These are phyloP conservation scores for Hippocampus abdominalis DNA, from an alignment of 2,113 vertebrate genomes.

Conservation along the genomic window DNA sequence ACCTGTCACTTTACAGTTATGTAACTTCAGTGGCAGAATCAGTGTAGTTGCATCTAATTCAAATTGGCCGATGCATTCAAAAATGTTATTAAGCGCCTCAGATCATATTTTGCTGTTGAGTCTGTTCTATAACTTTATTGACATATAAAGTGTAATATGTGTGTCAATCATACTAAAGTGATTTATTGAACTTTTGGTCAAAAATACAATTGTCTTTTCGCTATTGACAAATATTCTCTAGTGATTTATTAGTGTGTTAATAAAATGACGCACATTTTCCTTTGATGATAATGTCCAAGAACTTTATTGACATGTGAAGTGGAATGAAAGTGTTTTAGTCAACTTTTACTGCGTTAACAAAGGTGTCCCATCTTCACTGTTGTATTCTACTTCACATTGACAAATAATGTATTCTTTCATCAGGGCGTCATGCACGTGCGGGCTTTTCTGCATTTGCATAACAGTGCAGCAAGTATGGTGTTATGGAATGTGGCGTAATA, in stretches of 20 bases:
- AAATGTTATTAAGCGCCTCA: too few species aligned
- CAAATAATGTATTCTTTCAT: neutral
- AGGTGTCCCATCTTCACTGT: neutral
- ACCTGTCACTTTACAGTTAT: too few species aligned
- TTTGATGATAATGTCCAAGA: neutral
- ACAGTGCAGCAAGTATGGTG: conserved; percentile 7
- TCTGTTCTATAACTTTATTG: neutral
- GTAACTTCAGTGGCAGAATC: too few species aligned
- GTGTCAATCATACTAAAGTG: neutral
- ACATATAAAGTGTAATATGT: neutral
- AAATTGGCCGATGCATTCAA: too few species aligned
- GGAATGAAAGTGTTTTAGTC: neutral
- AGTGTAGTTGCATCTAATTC: too few species aligned
- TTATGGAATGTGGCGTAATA: conserved; percentile 19
- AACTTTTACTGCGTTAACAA: neutral
- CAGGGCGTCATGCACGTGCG: neutral
- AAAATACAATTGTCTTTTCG: neutral
- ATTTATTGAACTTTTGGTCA: neutral
- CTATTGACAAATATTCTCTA: neutral
- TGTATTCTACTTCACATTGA: neutral
- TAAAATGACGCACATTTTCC: neutral
- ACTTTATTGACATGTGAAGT: neutral
- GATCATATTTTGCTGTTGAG: neutral
- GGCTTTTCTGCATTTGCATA: conserved; percentile 12
- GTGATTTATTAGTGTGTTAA: neutral